Conservation (phyloP, 1,140 invertebrate species). For the Penaeus vannamei region DNA sequence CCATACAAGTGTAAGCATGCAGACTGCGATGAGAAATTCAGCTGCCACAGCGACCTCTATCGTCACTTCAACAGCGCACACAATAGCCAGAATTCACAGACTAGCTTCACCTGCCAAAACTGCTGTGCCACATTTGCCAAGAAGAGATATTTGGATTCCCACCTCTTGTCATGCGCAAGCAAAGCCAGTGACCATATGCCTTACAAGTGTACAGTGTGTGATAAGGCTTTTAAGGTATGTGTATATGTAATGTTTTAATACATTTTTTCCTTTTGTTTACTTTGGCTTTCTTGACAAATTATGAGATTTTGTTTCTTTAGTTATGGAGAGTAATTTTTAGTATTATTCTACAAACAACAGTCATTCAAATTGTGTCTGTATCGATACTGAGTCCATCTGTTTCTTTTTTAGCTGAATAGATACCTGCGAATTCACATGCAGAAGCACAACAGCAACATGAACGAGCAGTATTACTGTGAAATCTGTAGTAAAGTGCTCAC, state of each 20-base stretch:
- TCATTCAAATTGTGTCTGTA: no score
- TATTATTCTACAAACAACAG: no score
- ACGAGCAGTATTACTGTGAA: slow-evolving; percentile 53
- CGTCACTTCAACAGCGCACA: slow-evolving; percentile 46
- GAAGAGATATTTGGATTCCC: slow-evolving; percentile 55
- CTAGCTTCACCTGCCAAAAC: slow-evolving; percentile 18
- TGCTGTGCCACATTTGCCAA: slow-evolving; percentile 45
- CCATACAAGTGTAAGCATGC: slow-evolving; percentile 52
- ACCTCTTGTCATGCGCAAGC: slow-evolving; percentile 35
- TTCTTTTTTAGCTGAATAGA: slow-evolving; percentile 33
- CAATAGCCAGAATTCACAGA: background rate
- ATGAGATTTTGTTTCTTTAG: background rate
- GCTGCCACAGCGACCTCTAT: slow-evolving; percentile 44
- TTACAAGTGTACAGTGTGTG: slow-evolving; percentile 39
- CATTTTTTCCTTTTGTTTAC: background rate
- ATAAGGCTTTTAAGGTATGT: slow-evolving; percentile 56
- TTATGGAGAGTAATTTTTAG: no score
- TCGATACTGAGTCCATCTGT: no score
- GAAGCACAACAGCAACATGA: slow-evolving; percentile 17
- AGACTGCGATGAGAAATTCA: slow-evolving; percentile 35
- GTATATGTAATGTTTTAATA: background rate
- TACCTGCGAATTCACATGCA: slow-evolving; percentile 53
- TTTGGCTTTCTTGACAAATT: background rate
- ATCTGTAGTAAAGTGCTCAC: slow-evolving; percentile 51
- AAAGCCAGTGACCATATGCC: slow-evolving; percentile 19